Evolutionary conservation across 2,888 invertebrate genomes (phyloP), one percentile per base, ranked within the genome.

Genomic region (Agonopterix arenella): DNA sequence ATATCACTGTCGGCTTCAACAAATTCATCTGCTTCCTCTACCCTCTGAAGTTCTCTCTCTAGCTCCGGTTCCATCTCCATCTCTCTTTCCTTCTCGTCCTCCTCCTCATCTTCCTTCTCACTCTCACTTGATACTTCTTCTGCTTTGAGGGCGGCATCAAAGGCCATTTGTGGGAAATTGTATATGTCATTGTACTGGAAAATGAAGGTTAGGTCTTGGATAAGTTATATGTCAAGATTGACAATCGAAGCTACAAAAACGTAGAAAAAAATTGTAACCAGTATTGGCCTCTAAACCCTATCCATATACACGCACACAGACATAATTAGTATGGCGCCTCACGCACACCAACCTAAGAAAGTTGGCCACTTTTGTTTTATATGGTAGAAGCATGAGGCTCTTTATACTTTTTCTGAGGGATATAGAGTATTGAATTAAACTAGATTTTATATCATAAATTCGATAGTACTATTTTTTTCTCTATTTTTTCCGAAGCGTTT

Each of bases 161-260:
- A 99, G 0, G 97, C 98, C 73, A 93, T 93, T 91, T 96, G 95
- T 9, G 98, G 97, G 90, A 99, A 98, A 84, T 99, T 99, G 84
- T 99, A 99, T 60, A 99, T 97, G 77, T 99, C 98, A 71, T 98
- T 96, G 83, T 99, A 99, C 94, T 96, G 77, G 49, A 92, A 92
- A 62, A 49, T 54, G 10, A 37, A 38, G 10, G 10, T n/a, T 40
- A 11, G 40, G 1, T n/a, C n/a, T n/a, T n/a, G n/a, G n/a, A n/a
- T n/a, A n/a, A n/a, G n/a, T n/a, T n/a, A n/a, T n/a, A n/a, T n/a
- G n/a, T n/a, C n/a, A n/a, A n/a, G n/a, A n/a, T n/a, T n/a, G n/a
- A n/a, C n/a, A n/a, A n/a, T n/a, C n/a, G n/a, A n/a, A n/a, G n/a
- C n/a, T n/a, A n/a, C n/a, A n/a, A n/a, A n/a, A n/a, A n/a, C n/a